phyloP scores from a whole-genome alignment of 1,140 invertebrate species.

The Prorops nasuta region DNA sequence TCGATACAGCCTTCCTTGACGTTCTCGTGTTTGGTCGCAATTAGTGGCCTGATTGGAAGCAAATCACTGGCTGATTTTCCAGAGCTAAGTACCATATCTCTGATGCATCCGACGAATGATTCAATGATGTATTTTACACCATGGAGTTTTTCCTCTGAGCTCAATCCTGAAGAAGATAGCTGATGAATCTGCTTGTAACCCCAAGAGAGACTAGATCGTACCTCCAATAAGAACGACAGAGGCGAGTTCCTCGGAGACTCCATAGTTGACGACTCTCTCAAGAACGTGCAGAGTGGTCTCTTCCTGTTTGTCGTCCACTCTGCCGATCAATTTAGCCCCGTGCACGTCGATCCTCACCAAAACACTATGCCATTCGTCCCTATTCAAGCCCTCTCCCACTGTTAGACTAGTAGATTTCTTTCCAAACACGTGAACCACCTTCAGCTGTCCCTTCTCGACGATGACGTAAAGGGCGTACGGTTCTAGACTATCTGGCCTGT shows the following conservation, averaged over 20 bases:
- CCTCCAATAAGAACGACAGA: conserved; percentile 88
- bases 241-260: conserved; percentile 76
- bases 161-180: too few species aligned
- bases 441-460: conserved; percentile 83
- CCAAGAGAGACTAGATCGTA: conserved; percentile 41
- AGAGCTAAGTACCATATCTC: conserved; percentile 78
- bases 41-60: conserved; percentile 74
- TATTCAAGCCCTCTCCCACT: conserved; percentile 84
- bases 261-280: conserved; percentile 78
- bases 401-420: conserved; percentile 80
- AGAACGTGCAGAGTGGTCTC: conserved; percentile 78
- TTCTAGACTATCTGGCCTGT: conserved; percentile 69
- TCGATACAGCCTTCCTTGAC: conserved; percentile 81
- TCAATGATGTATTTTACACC: conserved; percentile 89
- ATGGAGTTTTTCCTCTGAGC: conserved; percentile 79
- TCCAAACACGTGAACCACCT: conserved; percentile 87
- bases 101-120: conserved; percentile 89
- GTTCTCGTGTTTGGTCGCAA: conserved; percentile 82
- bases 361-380: conserved; percentile 86
- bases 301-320: conserved; percentile 77
- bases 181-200: too few species aligned
- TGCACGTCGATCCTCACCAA: conserved; percentile 81
- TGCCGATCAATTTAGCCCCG: conserved; percentile 74
- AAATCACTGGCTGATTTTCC: conserved; percentile 80
- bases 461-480: conserved; percentile 87